Conservation (phyloP, 2,113 vertebrate genomes). For the Furnarius figulus region DNA sequence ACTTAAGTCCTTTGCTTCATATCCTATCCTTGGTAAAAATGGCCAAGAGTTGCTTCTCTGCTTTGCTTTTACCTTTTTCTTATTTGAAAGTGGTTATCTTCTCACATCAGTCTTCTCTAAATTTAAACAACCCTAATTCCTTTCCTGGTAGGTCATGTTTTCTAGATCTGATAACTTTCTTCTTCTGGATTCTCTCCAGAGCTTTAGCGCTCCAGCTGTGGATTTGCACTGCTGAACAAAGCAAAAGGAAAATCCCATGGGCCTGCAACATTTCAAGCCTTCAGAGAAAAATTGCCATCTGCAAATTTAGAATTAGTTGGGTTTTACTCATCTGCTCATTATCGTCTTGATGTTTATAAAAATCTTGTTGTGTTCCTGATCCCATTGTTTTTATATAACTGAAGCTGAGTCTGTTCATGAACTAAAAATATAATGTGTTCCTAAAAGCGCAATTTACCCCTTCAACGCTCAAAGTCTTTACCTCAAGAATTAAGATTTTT, state of each 20-base stretch:
- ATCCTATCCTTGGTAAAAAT: not conserved
- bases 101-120: slow-evolving; percentile 49
- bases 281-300: slow-evolving; percentile 32
- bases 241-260: slow-evolving; percentile 39
- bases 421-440: not conserved
- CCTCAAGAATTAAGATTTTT: not conserved
- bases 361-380: not conserved
- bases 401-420: not conserved
- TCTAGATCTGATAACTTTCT: slow-evolving; percentile 65
- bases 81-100: slow-evolving; percentile 63
- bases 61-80: slow-evolving; percentile 43
- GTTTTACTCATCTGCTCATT: slow-evolving; percentile 20
- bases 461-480: not conserved
- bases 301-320: slow-evolving; percentile 33
- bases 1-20: not conserved
- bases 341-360: not conserved
- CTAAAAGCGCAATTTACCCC: not conserved
- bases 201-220: slow-evolving; percentile 19
- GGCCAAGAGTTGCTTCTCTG: not conserved
- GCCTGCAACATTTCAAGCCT: slow-evolving; percentile 17
- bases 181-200: slow-evolving; percentile 61
- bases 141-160: slow-evolving; percentile 65
- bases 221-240: slow-evolving; percentile 41
- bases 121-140: slow-evolving; percentile 65
- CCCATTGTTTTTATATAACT: not conserved